Evolutionary conservation across 2,797 vertebrate genomes (phyloP).

Genomic region (Siniperca obscura): DNA sequence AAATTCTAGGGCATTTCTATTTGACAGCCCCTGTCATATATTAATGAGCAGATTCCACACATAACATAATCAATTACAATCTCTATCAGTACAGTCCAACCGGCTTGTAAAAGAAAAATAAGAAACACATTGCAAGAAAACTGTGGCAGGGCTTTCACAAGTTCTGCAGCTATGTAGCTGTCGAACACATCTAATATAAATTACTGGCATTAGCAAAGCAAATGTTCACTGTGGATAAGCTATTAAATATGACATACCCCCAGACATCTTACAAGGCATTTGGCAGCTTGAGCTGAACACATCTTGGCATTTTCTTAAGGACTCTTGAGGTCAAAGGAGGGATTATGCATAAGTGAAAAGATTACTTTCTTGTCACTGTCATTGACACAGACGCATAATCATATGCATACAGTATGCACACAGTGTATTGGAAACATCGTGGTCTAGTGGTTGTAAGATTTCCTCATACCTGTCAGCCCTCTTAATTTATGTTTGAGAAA

Average conservation of each 20-base stretch:
- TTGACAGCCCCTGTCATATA: conserved; percentile 52
- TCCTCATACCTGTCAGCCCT: background rate
- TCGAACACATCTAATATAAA: conserved; percentile 50
- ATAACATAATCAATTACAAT: conserved; percentile 52
- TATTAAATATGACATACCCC: conserved; percentile 63
- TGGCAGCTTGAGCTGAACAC: conserved; percentile 52
- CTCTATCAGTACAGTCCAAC: conserved; percentile 34
- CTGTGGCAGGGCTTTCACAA: conserved; percentile 2
- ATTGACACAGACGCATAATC: conserved; percentile 24
- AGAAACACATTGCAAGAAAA: conserved; percentile 13
- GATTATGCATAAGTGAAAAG: conserved; percentile 34
- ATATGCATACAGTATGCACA: background rate
- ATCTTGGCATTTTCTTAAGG: conserved; percentile 51
- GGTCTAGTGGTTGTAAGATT: background rate
- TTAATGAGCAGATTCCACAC: conserved; percentile 43
- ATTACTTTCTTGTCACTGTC: conserved; percentile 23
- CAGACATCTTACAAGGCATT: conserved; percentile 43
- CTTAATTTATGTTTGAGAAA: background rate
- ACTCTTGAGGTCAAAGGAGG: conserved; percentile 56
- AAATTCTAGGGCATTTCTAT: background rate
- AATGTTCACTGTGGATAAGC: conserved; percentile 47
- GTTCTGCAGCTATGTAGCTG: conserved; percentile 37
- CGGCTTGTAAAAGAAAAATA: conserved; percentile 21
- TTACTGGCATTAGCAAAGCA: conserved; percentile 62
- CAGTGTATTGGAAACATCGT: background rate